Percentiles rank a stretch among this genome's conserved stretches.
Conservation (phyloP, 2,797 vertebrate species). For the Mormyrus proboscirostris region DNA sequence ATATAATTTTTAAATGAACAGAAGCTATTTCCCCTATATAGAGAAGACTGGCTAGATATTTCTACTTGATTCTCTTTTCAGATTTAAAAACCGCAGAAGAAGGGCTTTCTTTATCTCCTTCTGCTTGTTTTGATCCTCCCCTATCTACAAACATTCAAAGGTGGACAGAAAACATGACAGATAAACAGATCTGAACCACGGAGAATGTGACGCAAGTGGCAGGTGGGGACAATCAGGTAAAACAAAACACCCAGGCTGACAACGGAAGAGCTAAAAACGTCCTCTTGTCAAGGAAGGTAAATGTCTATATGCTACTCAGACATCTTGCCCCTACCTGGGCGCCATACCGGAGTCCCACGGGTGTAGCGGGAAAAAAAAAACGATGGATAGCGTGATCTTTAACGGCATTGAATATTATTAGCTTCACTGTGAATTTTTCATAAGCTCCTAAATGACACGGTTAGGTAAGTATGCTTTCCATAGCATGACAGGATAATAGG, state of each 20-base stretch:
- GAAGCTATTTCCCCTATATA: neutral
- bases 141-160: neutral
- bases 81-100: neutral
- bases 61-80: neutral
- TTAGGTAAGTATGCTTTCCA: neutral
- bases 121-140: neutral
- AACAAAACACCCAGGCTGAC: neutral
- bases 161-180: conserved; percentile 12
- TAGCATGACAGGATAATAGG: neutral
- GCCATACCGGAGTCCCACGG: neutral
- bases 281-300: neutral
- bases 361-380: neutral
- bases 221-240: neutral
- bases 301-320: neutral
- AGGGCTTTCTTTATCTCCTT: neutral
- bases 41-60: neutral
- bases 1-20: neutral
- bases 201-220: neutral
- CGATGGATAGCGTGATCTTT: neutral
- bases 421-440: neutral
- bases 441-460: neutral
- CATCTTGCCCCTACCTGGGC: neutral
- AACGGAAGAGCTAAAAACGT: neutral
- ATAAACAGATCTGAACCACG: neutral
- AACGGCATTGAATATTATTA: neutral